phyloP scores from a whole-genome alignment of 1,140 invertebrate species.

The Uloborus diversus region DNA sequence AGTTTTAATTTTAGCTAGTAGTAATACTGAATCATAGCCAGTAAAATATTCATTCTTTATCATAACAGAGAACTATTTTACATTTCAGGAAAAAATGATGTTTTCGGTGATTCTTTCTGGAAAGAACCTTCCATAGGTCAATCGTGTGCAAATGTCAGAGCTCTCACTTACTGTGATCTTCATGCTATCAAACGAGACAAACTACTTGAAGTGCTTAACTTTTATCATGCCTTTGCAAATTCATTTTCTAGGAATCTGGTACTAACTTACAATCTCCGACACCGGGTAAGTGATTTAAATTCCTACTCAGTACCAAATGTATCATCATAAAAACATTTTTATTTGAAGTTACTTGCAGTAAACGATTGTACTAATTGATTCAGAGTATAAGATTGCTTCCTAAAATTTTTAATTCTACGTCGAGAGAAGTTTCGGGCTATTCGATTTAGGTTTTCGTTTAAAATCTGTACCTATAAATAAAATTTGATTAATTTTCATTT shows the following conservation, averaged over 20 bases:
- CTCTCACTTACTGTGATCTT: constrained; percentile 98
- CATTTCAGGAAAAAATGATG: constrained; percentile 90
- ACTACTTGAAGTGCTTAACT: constrained; percentile 96
- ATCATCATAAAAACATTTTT: not conserved
- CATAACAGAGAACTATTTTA: too few relatives aligned
- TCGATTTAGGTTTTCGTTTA: too few relatives aligned
- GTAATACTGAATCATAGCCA: too few relatives aligned
- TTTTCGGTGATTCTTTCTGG: constrained; percentile 99
- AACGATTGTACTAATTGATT: too few relatives aligned
- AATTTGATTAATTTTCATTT: not conserved
- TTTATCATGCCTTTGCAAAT: constrained; percentile 99
- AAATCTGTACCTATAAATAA: not conserved
- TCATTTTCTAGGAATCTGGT: constrained; percentile 98
- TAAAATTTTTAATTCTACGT: too few relatives aligned
- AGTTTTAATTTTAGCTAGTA: too few relatives aligned
- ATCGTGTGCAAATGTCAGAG: constrained; percentile 97
- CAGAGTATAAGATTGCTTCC: too few relatives aligned
- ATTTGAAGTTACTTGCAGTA: not conserved
- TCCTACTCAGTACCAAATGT: not conserved
- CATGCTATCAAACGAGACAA: constrained; percentile 98
- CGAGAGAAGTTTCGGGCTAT: too few relatives aligned
- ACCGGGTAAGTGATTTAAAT: constrained; percentile 76
- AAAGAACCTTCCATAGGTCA: constrained; percentile 95
- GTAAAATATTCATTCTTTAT: not conserved
- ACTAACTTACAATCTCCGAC: constrained; percentile 97